Percentiles rank a stretch among this genome's conserved stretches.
phyloP scores from a whole-genome alignment of 2,888 invertebrate species.

The Amaurobius ferox region DNA sequence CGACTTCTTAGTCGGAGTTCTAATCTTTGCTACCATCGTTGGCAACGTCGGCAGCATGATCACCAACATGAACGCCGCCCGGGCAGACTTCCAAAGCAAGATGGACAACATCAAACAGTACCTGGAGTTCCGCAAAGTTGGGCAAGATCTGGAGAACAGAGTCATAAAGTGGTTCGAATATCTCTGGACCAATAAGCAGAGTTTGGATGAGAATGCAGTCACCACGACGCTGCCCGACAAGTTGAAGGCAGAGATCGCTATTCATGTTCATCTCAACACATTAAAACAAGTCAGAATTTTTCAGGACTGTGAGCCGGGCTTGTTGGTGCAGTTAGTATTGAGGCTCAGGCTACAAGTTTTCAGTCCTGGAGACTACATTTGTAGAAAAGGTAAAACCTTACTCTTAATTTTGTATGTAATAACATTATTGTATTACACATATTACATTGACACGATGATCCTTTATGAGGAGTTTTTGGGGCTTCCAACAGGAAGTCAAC shows the following conservation, averaged over 20 bases:
- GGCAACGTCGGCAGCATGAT: constrained; percentile 92
- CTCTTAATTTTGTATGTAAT: no score
- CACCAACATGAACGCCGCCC: constrained; percentile 96
- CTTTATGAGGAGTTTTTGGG: no score
- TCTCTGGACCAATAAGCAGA: constrained; percentile 89
- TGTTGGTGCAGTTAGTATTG: constrained; percentile 93
- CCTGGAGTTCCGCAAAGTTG: constrained; percentile 91
- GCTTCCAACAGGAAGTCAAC: no score
- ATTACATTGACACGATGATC: no score
- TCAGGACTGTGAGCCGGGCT: constrained; percentile 96
- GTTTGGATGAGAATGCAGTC: constrained; percentile 88
- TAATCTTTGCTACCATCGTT: constrained; percentile 97
- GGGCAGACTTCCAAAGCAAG: constrained; percentile 91
- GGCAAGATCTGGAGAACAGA: constrained; percentile 85
- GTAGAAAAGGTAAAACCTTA: constrained; percentile 86
- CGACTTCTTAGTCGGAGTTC: constrained; percentile 93
- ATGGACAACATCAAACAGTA: constrained; percentile 98
- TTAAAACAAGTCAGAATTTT: constrained; percentile 80
- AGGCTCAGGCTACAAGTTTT: constrained; percentile 93
- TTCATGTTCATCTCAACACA: constrained; percentile 95
- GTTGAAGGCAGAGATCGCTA: constrained; percentile 96
- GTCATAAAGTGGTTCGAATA: constrained; percentile 97
- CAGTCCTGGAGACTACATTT: constrained; percentile 96
- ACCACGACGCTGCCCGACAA: constrained; percentile 89
- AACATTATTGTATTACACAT: no score